phyloP scores from a whole-genome alignment of 2,888 invertebrate genomes.

The Byasa hedistus region DNA sequence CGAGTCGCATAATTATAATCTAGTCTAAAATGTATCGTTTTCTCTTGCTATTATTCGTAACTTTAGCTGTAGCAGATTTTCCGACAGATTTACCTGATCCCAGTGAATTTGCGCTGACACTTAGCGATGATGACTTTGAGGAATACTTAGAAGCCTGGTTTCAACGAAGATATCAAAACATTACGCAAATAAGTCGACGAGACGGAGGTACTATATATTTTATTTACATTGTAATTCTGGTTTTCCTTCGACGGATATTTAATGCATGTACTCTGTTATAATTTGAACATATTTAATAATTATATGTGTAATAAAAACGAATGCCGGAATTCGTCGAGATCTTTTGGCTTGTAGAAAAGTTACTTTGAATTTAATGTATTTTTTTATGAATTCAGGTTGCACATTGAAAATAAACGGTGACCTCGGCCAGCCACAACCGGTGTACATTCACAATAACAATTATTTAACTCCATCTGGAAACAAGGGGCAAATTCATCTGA shows the following conservation, averaged over 20 bases:
- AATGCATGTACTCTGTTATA: no score
- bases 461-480: slow-evolving; percentile 53
- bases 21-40: neutral
- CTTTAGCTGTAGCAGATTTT: slow-evolving; percentile 30
- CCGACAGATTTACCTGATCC: slow-evolving; percentile 55
- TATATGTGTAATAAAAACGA: no score
- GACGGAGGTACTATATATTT: slow-evolving; percentile 45
- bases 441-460: slow-evolving; percentile 68
- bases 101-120: slow-evolving; percentile 54
- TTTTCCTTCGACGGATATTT: no score
- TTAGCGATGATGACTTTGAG: slow-evolving; percentile 71
- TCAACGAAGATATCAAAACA: slow-evolving; percentile 48
- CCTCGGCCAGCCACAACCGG: slow-evolving; percentile 78
- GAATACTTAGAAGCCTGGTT: slow-evolving; percentile 71
- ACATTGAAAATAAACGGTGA: slow-evolving; percentile 65
- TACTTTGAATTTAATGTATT: no score
- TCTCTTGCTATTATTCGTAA: neutral
- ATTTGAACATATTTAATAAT: no score
- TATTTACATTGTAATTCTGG: slow-evolving; percentile 12
- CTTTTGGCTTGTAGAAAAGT: no score
- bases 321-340: no score
- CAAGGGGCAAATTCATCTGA: slow-evolving; percentile 49
- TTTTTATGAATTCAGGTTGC: slow-evolving; percentile 68
- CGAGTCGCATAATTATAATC: neutral
- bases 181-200: slow-evolving; percentile 35